A percentile compares a stretch with the other conserved stretches of the same genome.
These are phyloP conservation scores for Mylabris sibirica DNA, from an alignment of 2,888 invertebrate species.

Conservation along the genomic window DNA sequence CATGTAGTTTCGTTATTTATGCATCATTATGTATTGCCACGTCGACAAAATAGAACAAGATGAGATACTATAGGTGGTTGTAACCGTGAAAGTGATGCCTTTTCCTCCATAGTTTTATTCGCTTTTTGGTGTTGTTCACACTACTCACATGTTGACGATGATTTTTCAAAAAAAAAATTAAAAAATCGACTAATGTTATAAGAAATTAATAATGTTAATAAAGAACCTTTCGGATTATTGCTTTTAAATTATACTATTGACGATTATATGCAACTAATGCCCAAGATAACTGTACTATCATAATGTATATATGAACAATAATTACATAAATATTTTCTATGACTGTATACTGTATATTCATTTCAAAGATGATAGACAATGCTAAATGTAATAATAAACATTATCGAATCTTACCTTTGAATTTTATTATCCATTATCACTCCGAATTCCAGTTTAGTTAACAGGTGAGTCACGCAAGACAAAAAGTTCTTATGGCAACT, in stretches of 20 bases:
- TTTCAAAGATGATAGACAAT: slow-evolving; percentile 43
- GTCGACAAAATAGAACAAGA: slow-evolving; percentile 12
- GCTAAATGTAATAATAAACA: slow-evolving; percentile 39
- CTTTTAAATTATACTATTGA: slow-evolving; percentile 30
- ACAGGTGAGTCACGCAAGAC: too few relatives aligned
- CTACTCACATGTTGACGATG: slow-evolving; percentile 15
- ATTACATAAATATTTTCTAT: slow-evolving; percentile 49
- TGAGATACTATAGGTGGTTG: slow-evolving; percentile 18
- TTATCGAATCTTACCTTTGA: slow-evolving; percentile 5
- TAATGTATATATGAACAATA: slow-evolving; percentile 46
- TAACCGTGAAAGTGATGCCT: slow-evolving; percentile 27
- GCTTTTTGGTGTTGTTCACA: slow-evolving; percentile 51
- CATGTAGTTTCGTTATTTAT: slow-evolving; percentile 40
- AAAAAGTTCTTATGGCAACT: too few relatives aligned
- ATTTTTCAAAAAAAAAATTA: not conserved
- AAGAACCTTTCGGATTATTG: slow-evolving; percentile 29
- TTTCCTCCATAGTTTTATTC: slow-evolving; percentile 38
- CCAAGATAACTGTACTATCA: slow-evolving; percentile 41
- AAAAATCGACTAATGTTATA: slow-evolving; percentile 6
- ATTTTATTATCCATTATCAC: not conserved
- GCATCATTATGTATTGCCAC: slow-evolving; percentile 39
- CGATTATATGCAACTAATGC: slow-evolving; percentile 27
- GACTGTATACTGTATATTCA: slow-evolving; percentile 46
- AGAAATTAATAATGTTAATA: slow-evolving; percentile 23
- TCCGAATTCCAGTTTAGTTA: not conserved